Base-by-base conservation (phyloP, 2,888 invertebrate species). In the Catocala nupta region DNA sequence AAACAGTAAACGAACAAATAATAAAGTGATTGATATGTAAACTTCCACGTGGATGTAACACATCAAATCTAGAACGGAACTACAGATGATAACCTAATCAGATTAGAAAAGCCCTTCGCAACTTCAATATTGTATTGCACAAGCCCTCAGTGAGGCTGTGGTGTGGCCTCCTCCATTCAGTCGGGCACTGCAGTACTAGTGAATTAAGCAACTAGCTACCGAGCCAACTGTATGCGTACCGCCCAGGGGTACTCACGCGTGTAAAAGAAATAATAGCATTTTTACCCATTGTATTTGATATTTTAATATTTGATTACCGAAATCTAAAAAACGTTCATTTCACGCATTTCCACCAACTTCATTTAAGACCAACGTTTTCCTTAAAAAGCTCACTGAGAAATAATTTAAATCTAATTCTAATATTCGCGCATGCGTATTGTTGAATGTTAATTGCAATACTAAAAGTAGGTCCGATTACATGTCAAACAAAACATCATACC, bases 111-210 rank as follows among this genome's bases (percentile, higher is more conserved):
- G 75, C 81, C 81, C 84, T 83, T 80, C 78, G 80, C 82, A 81
- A 82, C 75, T 65, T 78, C 74, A 77, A 83, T 81, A 80, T 75
- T 75, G 75, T 73, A 73, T 84, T 84, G 81, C 84, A 80, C 83
- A 84, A 84, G 72, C 57, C 59, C 55, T 61, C 65, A 59, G 34
- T 63, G 71, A 68, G 77, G 65, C 72, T 70, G 65, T 65, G 70
- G 68, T 64, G 65, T 62, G 81, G 78, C 81, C 81, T 81, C 78
- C 65, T 77, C 78, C 83, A 84, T 86, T 84, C 78, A 84, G 78
- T 72, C 74, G 69, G 67, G 60, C 75, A 71, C 72, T 64, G 59
- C 58, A 61, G 68, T 77, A 52, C 66, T 66, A 68, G 48, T 44
- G 68, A 52, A 71, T 86, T 85, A 76, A 64, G 85, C 78, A 86